These are phyloP conservation scores for Xylocampa areola DNA, from an alignment of 2,888 invertebrate genomes.

Conservation along the genomic window DNA sequence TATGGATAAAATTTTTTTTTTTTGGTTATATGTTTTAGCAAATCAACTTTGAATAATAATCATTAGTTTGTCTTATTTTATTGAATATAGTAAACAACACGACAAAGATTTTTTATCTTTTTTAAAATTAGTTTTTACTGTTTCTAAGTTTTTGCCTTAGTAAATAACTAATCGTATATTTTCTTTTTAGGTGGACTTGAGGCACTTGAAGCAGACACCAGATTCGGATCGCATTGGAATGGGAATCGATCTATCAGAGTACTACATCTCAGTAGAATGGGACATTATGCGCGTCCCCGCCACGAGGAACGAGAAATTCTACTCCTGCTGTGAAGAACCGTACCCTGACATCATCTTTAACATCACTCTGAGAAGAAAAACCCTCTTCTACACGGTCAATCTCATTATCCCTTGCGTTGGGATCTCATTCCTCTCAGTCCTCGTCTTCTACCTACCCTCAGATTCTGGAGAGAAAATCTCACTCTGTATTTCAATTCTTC, in stretches of 20 bases:
- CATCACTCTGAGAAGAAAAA: constrained; percentile 97
- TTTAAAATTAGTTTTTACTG: too few species aligned
- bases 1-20: too few species aligned
- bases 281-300: constrained; percentile 98
- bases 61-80: too few species aligned
- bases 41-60: too few species aligned
- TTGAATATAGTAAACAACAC: too few species aligned
- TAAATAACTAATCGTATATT: constrained; percentile 23
- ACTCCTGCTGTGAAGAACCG: constrained; percentile 99
- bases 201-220: constrained; percentile 96
- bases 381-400: constrained; percentile 99
- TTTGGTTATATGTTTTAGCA: too few species aligned
- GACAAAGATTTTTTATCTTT: too few species aligned
- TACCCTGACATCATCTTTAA: constrained; percentile 99
- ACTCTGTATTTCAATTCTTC: constrained; percentile 97
- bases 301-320: constrained; percentile 96
- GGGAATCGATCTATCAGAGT: constrained; percentile 97
- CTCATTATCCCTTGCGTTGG: constrained; percentile 99
- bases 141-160: too few species aligned
- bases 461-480: constrained; percentile 99
- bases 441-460: constrained; percentile 99
- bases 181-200: constrained; percentile 94
- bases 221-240: constrained; percentile 96
- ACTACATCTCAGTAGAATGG: constrained; percentile 99
- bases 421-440: constrained; percentile 98